Percentiles rank a stretch among this genome's conserved stretches.
Conservation (phyloP, 64 coral and sea anemone species). For the Dendronephthya gigantea region DNA sequence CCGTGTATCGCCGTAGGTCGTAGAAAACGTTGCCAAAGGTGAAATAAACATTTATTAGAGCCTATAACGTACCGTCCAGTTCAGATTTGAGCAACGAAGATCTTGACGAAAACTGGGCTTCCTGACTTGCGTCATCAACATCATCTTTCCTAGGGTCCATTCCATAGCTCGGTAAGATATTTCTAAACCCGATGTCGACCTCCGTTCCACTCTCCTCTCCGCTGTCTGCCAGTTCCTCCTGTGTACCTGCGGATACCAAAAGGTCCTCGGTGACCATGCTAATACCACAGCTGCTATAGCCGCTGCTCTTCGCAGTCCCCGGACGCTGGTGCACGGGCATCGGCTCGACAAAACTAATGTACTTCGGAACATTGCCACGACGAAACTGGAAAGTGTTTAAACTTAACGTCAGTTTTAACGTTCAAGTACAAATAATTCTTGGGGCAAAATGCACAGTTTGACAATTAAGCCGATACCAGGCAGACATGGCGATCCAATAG, state of each 20-base stretch:
- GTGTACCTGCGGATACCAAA: conserved; percentile 4
- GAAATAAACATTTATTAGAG: not conserved
- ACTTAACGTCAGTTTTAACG: too few species aligned
- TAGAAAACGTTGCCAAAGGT: too few species aligned
- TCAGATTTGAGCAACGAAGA: not conserved
- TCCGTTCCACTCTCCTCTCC: not conserved
- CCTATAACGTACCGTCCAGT: not conserved
- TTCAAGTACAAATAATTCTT: too few species aligned
- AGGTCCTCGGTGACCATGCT: conserved; percentile 10
- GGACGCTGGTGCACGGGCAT: not conserved
- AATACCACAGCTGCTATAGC: not conserved
- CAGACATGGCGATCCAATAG: too few species aligned
- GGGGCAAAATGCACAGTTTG: too few species aligned
- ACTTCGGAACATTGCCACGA: conserved; percentile 61
- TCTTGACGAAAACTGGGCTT: not conserved
- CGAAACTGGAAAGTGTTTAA: conserved; percentile 33
- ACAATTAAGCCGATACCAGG: too few species aligned
- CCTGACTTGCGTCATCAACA: not conserved
- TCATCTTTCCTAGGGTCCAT: not conserved
- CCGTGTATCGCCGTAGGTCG: too few species aligned
- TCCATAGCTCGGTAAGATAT: not conserved
- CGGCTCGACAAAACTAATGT: conserved; percentile 54
- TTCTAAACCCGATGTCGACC: not conserved
- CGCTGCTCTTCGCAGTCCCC: not conserved
- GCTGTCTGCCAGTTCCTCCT: not conserved